These are phyloP conservation scores for Ahaetulla prasina DNA, from an alignment of 2,113 vertebrate genomes.

Conservation along the genomic window DNA sequence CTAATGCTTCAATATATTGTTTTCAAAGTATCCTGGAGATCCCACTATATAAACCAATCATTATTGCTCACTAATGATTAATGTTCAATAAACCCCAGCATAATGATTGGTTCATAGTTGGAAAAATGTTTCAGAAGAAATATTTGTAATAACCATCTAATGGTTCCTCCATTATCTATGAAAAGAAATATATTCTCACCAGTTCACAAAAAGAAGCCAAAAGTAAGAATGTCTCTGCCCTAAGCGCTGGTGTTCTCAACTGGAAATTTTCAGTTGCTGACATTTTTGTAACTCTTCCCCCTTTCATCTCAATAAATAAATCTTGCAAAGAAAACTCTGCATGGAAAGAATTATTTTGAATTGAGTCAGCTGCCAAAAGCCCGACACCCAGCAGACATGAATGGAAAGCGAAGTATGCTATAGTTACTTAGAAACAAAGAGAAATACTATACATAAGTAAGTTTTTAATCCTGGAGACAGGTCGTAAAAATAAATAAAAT, in stretches of 20 bases:
- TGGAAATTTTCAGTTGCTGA: not conserved
- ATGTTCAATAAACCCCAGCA: not conserved
- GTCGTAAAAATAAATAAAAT: not conserved
- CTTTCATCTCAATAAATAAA: not conserved
- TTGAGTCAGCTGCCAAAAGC: not conserved
- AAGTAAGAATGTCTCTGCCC: not conserved
- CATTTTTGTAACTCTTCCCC: not conserved
- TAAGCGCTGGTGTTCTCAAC: not conserved
- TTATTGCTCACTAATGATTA: not conserved
- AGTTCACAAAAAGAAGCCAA: not conserved
- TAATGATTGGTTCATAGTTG: not conserved
- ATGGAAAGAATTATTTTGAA: not conserved
- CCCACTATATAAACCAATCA: not conserved
- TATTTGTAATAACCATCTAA: not conserved
- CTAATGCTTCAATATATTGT: not conserved
- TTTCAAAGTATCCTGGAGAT: not conserved
- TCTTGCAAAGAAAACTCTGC: not conserved
- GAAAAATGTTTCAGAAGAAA: not conserved
- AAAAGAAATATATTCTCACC: not conserved
- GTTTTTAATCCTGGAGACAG: not conserved
- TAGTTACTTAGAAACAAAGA: not conserved
- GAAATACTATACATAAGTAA: not conserved
- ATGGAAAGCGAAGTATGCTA: not conserved
- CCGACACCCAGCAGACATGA: not conserved
- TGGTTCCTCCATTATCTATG: not conserved